These are phyloP conservation scores for Bombus pascuorum DNA, from an alignment of 1,140 invertebrate genomes.

Conservation along the genomic window DNA sequence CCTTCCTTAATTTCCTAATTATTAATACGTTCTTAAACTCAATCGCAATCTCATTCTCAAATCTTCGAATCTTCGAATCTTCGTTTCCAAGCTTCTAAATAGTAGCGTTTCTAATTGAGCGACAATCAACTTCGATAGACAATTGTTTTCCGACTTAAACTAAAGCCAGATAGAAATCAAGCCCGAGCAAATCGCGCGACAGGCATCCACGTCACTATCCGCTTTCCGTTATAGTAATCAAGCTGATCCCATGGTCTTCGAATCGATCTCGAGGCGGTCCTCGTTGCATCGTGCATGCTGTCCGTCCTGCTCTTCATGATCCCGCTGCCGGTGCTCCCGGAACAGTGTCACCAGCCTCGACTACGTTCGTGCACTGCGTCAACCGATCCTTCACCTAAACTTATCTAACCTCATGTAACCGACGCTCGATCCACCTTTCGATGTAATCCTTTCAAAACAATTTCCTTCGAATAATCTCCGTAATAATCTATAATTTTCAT, in stretches of 20 bases:
- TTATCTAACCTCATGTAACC: neutral
- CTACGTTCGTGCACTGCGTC: neutral
- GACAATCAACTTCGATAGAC: neutral
- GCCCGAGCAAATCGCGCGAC: too few species aligned
- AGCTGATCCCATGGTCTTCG: constrained; percentile 9
- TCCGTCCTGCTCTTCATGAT: constrained; percentile 15
- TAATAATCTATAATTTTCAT: neutral
- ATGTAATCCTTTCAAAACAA: neutral
- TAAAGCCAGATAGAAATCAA: neutral
- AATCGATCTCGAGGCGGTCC: constrained; percentile 29
- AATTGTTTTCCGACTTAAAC: neutral
- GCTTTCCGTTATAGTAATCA: constrained; percentile 14
- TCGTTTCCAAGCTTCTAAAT: neutral
- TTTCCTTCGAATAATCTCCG: neutral
- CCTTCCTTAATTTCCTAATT: neutral
- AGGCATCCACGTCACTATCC: neutral
- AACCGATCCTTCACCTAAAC: neutral
- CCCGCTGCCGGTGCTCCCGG: constrained; percentile 7
- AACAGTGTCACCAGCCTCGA: constrained; percentile 1
- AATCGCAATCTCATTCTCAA: neutral
- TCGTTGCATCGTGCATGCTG: constrained; percentile 10
- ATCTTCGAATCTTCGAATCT: neutral
- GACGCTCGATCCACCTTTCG: too few species aligned
- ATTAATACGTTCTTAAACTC: too few species aligned
- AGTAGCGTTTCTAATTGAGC: neutral